Evolutionary conservation across 2,113 vertebrate species (phyloP).

Genomic region (Nothoprocta perdicaria): DNA sequence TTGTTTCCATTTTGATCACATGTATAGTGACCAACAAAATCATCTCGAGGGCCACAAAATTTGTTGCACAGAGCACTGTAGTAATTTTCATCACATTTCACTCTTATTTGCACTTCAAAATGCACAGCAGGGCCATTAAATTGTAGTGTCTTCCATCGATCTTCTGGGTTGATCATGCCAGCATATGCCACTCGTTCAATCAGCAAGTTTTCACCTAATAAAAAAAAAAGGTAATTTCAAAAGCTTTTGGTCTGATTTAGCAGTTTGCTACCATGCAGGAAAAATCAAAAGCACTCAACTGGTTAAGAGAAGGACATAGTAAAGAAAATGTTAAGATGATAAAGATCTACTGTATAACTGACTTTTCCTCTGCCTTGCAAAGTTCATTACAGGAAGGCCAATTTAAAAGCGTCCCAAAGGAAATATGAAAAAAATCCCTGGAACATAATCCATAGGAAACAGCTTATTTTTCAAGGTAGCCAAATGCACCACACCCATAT

Average conservation of each 20-base stretch:
- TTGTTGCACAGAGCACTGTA: constrained; percentile 93
- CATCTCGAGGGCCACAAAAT: constrained; percentile 89
- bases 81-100: constrained; percentile 92
- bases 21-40: constrained; percentile 92
- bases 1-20: constrained; percentile 92
- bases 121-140: constrained; percentile 81
- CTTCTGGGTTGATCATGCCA: constrained; percentile 93
- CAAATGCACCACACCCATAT: constrained; percentile 66
- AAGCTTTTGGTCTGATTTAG: not conserved
- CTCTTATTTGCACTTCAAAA: constrained; percentile 87
- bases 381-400: constrained; percentile 76
- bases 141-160: constrained; percentile 84
- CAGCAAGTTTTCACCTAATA: constrained; percentile 82
- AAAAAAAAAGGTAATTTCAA: not conserved
- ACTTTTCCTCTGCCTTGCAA: constrained; percentile 73
- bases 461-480: constrained; percentile 77
- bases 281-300: not conserved
- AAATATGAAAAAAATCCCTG: constrained; percentile 78
- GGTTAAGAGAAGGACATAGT: constrained; percentile 10
- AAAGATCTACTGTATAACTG: constrained; percentile 57
- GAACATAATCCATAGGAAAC: constrained; percentile 82
- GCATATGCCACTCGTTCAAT: constrained; percentile 88
- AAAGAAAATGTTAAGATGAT: constrained; percentile 28
- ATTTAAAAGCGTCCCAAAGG: constrained; percentile 78
- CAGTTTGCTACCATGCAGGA: not conserved